Evolutionary conservation across 2,888 invertebrate genomes (phyloP).

Genomic region (Fissipunctia ypsillon): DNA sequence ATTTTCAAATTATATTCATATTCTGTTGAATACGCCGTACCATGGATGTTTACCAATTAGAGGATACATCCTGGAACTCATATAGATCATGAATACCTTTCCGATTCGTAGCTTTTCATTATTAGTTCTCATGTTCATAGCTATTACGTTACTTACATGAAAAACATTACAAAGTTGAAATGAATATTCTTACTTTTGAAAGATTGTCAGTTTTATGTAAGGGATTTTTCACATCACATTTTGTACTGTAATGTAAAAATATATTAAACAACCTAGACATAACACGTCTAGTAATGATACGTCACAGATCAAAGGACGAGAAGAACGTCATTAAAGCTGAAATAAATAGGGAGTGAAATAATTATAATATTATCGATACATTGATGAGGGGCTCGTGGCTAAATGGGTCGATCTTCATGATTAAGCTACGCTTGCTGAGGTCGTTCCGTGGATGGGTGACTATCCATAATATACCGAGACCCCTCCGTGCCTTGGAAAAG

Average conservation of each 20-base stretch:
- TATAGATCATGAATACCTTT: background rate
- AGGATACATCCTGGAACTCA: background rate
- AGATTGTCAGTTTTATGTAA: background rate
- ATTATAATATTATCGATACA: background rate
- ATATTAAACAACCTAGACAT: slow-evolving; percentile 2
- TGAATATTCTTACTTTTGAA: background rate
- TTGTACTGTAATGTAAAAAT: background rate
- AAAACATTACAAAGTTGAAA: background rate
- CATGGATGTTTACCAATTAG: background rate
- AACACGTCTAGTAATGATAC: slow-evolving; percentile 18
- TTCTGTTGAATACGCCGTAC: background rate
- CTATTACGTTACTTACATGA: background rate
- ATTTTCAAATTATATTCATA: background rate
- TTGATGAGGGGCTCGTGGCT: background rate
- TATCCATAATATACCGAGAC: background rate
- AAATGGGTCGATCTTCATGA: background rate
- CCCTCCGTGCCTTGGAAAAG: background rate
- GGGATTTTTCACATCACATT: background rate
- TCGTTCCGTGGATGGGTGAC: background rate
- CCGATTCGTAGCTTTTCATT: background rate
- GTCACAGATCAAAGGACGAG: slow-evolving; percentile 10
- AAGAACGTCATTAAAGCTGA: slow-evolving; percentile 27
- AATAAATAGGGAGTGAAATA: background rate
- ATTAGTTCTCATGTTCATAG: background rate
- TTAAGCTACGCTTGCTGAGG: background rate